A percentile compares a stretch with the other conserved stretches of the same genome.
phyloP scores from a whole-genome alignment of 2,797 vertebrate genomes.

The Glyptemys insculpta region DNA sequence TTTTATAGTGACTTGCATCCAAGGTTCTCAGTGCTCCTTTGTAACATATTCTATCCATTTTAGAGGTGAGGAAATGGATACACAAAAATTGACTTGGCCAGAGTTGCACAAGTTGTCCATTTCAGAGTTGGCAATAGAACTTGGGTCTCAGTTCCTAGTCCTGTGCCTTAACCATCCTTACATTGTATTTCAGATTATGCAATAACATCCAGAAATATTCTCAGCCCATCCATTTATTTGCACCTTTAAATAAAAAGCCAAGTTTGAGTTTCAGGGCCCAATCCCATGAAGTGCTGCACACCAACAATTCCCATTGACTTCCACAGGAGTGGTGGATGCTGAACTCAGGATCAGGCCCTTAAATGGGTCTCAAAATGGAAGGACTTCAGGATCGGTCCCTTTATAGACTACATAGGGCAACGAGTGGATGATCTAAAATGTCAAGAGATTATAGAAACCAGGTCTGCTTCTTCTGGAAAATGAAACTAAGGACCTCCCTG shows the following conservation, averaged over 20 bases:
- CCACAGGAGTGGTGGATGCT: neutral
- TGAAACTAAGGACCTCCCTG: neutral
- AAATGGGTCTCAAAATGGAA: neutral
- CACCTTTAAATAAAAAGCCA: neutral
- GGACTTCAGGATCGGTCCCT: neutral
- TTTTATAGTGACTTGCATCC: neutral
- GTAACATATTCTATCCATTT: neutral
- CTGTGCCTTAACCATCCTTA: neutral
- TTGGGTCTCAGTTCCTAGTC: neutral
- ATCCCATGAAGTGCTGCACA: neutral
- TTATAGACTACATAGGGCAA: neutral
- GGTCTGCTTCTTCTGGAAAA: neutral
- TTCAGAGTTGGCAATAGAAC: neutral
- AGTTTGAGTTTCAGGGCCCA: neutral
- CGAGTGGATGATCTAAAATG: neutral
- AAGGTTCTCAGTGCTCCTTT: neutral
- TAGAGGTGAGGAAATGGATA: neutral
- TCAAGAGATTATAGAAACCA: accelerated
- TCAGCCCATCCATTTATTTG: neutral
- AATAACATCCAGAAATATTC: neutral
- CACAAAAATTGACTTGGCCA: neutral
- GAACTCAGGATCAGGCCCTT: neutral
- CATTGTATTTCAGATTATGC: neutral
- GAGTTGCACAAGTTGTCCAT: neutral
- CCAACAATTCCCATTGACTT: neutral